Percentiles rank a stretch among this genome's conserved stretches.
Conservation (phyloP, 2,113 vertebrate species). For the Oreochromis spilurus region DNA sequence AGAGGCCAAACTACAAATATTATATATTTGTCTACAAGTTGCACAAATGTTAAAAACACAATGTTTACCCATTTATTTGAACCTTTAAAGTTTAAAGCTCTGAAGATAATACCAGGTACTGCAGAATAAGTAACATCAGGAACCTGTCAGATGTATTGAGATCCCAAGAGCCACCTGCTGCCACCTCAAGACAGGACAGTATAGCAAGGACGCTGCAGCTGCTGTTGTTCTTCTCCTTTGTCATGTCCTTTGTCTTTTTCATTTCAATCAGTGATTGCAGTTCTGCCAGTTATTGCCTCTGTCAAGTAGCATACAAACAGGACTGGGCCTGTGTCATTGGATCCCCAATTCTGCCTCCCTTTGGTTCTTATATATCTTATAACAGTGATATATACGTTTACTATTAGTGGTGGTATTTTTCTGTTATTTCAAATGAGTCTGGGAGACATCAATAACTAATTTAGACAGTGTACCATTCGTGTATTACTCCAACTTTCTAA, state of each 20-base stretch:
- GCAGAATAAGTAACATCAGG: not conserved
- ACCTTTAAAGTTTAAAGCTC: not conserved
- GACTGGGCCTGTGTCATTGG: not conserved
- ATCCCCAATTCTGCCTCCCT: not conserved
- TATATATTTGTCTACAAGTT: not conserved
- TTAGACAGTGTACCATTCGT: slow-evolving; percentile 6
- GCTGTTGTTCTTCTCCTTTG: not conserved
- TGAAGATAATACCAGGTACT: not conserved
- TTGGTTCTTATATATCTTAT: not conserved
- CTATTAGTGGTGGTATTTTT: not conserved
- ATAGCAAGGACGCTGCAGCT: not conserved
- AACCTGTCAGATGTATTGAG: not conserved
- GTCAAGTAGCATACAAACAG: not conserved
- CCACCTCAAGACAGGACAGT: not conserved
- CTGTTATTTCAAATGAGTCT: slow-evolving; percentile 1
- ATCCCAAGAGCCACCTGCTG: not conserved
- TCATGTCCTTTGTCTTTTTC: not conserved
- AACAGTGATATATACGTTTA: not conserved
- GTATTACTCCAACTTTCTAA: not conserved
- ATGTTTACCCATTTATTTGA: not conserved
- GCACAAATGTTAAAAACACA: not conserved
- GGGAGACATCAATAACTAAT: slow-evolving; percentile 55
- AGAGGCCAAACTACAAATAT: not conserved
- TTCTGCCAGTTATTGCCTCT: not conserved
- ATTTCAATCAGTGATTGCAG: not conserved